Percentiles rank a stretch among this genome's conserved stretches.
These are phyloP conservation scores for Choristoneura fumiferana DNA, from an alignment of 1,140 invertebrate species.

Conservation along the genomic window DNA sequence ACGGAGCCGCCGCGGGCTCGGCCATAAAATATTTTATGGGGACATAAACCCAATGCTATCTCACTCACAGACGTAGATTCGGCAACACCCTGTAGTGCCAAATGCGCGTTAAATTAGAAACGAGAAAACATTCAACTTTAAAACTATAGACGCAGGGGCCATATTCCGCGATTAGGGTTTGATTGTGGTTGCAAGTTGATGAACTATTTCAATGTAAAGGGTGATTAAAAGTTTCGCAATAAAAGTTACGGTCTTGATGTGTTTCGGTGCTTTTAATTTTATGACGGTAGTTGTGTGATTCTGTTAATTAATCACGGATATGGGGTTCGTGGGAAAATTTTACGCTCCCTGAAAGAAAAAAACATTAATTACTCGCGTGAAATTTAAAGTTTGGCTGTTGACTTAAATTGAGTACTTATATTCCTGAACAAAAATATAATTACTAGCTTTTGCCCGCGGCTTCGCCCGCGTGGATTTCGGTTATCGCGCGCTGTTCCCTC, in stretches of 20 bases:
- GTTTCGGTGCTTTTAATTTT: constrained; percentile 16
- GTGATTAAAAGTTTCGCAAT: constrained; percentile 17
- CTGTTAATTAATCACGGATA: constrained; percentile 7
- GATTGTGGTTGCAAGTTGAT: not conserved
- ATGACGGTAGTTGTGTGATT: constrained; percentile 12
- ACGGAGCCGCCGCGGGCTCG: too few species aligned
- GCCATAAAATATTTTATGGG: constrained; percentile 14
- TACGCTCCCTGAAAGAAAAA: too few species aligned
- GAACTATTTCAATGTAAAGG: constrained; percentile 15
- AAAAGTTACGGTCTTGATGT: constrained; percentile 9
- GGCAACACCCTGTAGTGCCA: constrained; percentile 6
- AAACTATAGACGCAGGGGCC: not conserved
- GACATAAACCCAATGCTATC: constrained; percentile 16
- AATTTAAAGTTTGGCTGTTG: too few species aligned
- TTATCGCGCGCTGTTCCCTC: too few species aligned
- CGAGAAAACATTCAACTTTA: not conserved
- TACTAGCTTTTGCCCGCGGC: too few species aligned
- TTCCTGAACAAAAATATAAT: too few species aligned
- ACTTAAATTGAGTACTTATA: too few species aligned
- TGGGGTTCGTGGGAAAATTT: not conserved
- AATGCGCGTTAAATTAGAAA: constrained; percentile 7
- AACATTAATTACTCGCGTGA: too few species aligned
- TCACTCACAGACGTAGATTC: constrained; percentile 14
- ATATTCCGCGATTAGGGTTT: not conserved
- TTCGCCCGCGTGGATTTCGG: too few species aligned